Evolutionary conservation across 2,797 vertebrate genomes (phyloP).

Genomic region (Falco novaeseelandiae): DNA sequence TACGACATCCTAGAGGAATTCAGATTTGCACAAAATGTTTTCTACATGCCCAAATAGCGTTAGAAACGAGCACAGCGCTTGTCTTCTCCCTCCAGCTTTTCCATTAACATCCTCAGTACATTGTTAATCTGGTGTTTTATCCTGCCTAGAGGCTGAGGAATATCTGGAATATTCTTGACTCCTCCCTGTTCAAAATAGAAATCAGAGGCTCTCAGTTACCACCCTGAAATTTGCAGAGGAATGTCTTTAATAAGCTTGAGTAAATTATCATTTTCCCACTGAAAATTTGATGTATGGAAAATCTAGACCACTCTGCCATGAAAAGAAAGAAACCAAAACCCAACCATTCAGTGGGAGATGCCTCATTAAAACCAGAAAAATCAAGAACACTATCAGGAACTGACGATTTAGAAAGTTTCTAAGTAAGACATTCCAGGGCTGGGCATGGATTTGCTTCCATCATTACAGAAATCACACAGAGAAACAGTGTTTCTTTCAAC

Average conservation of each 20-base stretch:
- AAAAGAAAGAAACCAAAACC: neutral
- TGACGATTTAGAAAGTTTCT: neutral
- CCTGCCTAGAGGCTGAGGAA: constrained; percentile 9
- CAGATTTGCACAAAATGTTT: neutral
- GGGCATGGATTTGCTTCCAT: neutral
- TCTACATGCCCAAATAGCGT: neutral
- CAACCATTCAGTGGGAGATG: neutral
- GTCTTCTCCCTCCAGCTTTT: neutral
- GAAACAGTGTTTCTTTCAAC: neutral
- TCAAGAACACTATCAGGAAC: neutral
- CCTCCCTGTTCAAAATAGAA: constrained; percentile 26
- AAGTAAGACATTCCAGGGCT: neutral
- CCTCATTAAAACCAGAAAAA: neutral
- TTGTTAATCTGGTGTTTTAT: neutral
- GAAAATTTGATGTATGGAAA: neutral
- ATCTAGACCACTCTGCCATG: neutral
- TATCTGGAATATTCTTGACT: constrained; percentile 40
- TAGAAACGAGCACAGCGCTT: neutral
- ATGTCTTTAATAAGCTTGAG: neutral
- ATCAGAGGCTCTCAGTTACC: neutral
- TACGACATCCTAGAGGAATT: constrained; percentile 9
- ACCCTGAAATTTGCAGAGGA: neutral
- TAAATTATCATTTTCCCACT: neutral
- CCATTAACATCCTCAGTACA: neutral
- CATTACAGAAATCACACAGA: neutral